Percentiles rank a stretch among this genome's conserved stretches.
Conservation (phyloP, 2,113 vertebrate genomes). For the Mustela nigripes region DNA sequence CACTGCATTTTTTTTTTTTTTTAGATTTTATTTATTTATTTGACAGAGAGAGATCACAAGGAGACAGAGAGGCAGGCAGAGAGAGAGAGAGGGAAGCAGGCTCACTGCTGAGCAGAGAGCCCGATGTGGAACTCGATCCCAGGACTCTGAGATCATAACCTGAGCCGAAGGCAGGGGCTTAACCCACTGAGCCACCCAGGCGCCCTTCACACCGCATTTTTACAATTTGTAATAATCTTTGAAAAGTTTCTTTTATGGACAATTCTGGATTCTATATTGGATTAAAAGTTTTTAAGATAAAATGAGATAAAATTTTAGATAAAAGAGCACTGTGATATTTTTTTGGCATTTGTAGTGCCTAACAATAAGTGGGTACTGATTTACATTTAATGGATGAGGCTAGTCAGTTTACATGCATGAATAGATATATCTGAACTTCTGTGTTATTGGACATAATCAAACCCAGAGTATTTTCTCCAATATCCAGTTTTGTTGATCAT, state of each 20-base stretch:
- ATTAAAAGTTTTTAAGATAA: not conserved
- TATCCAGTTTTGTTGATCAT: not conserved
- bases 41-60: too few species aligned
- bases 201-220: not conserved
- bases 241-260: not conserved
- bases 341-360: not conserved
- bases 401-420: not conserved
- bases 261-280: not conserved
- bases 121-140: too few species aligned
- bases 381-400: not conserved
- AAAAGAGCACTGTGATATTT: not conserved
- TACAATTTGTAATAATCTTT: not conserved
- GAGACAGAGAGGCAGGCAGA: too few species aligned
- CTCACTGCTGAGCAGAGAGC: too few species aligned
- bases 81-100: too few species aligned
- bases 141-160: too few species aligned
- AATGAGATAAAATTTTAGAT: not conserved
- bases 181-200: too few species aligned
- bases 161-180: too few species aligned
- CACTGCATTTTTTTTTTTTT: not conserved
- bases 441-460: not conserved
- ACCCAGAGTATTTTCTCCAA: not conserved
- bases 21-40: too few species aligned
- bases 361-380: not conserved
- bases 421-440: not conserved